Evolutionary conservation across 2,113 vertebrate species (phyloP).

Genomic region (Oreochromis spilurus): DNA sequence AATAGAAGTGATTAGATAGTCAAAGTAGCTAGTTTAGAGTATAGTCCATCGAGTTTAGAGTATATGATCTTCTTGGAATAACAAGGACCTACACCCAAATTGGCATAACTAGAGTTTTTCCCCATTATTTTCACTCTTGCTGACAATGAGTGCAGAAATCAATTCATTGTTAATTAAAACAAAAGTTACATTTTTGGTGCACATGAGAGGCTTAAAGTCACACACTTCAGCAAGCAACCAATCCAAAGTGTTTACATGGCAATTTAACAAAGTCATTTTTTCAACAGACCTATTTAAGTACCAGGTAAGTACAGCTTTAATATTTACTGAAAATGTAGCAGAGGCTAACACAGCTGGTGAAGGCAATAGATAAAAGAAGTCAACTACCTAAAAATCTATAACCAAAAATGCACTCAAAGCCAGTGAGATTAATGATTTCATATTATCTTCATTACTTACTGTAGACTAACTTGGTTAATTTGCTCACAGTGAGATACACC

Average conservation of each 20-base stretch:
- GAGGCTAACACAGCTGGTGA: background rate
- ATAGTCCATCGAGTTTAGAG: background rate
- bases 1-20: background rate
- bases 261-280: background rate
- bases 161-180: background rate
- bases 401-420: background rate
- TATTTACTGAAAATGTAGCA: background rate
- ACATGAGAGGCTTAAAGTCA: background rate
- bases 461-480: constrained; percentile 26
- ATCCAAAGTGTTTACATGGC: background rate
- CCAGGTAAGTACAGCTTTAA: background rate
- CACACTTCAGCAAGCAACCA: background rate
- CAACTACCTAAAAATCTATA: background rate
- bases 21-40: background rate
- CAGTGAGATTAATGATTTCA: background rate
- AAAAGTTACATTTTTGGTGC: background rate
- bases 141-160: background rate
- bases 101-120: background rate
- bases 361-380: background rate
- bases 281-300: background rate
- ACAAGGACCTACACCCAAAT: background rate
- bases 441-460: background rate
- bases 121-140: fast-evolving
- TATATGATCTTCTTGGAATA: background rate
- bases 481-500: constrained; percentile 2